phyloP scores from a whole-genome alignment of 2,797 vertebrate genomes.

The Scleropages formosus region DNA sequence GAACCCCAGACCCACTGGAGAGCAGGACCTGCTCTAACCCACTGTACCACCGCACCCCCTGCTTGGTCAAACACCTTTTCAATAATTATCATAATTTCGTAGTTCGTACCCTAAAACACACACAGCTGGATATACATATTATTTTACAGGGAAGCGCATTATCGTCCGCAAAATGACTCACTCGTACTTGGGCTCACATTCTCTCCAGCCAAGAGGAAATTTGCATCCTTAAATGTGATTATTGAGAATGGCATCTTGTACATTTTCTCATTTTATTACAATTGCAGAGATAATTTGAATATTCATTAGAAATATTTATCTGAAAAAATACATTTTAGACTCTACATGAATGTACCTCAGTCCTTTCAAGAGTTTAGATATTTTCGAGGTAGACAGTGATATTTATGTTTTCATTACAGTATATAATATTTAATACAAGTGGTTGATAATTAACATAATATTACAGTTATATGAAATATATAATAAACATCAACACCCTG shows the following conservation, averaged over 20 bases:
- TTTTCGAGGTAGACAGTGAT: conserved; percentile 77
- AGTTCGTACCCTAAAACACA: too few species aligned
- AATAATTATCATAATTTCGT: too few species aligned
- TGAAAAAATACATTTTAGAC: conserved; percentile 56
- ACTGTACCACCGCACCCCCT: too few species aligned
- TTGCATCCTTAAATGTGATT: not conserved
- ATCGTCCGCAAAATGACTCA: too few species aligned
- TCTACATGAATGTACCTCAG: conserved; percentile 70
- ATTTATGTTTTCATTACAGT: conserved; percentile 54
- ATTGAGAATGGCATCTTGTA: too few species aligned
- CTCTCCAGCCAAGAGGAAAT: not conserved
- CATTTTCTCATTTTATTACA: conserved; percentile 13
- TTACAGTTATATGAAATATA: conserved; percentile 59
- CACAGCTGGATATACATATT: not conserved
- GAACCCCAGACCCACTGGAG: too few species aligned
- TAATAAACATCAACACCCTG: conserved; percentile 73
- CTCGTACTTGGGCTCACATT: too few species aligned
- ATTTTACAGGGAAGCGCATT: not conserved
- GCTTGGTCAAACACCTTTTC: too few species aligned
- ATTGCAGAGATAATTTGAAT: not conserved
- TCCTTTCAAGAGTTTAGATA: conserved; percentile 66
- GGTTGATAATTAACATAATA: conserved; percentile 2
- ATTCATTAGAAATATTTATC: conserved; percentile 48
- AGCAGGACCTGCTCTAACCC: too few species aligned
- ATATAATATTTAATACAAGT: conserved; percentile 66